Conservation (phyloP, 2,888 invertebrate genomes). For the Mimas tiliae region DNA sequence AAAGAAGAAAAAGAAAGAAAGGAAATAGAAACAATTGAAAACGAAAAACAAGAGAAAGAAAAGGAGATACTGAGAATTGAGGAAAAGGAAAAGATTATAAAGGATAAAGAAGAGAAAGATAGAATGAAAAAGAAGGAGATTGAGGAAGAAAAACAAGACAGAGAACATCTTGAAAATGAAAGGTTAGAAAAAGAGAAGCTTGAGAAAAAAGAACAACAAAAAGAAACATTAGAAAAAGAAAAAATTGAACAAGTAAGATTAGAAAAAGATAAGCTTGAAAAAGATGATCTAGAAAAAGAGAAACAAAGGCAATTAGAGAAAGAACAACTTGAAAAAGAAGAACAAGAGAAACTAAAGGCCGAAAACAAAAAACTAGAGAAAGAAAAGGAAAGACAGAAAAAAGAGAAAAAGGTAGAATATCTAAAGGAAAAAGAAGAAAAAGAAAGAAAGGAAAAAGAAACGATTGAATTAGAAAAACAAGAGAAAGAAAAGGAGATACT, state of each 20-base stretch:
- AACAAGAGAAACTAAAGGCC: slow-evolving; percentile 27
- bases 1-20: slow-evolving; percentile 26
- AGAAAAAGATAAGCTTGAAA: slow-evolving; percentile 30
- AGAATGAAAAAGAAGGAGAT: slow-evolving; percentile 25
- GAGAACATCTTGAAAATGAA: background rate
- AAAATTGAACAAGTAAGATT: slow-evolving; percentile 27
- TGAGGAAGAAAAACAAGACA: slow-evolving; percentile 28
- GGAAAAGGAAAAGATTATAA: slow-evolving; percentile 31
- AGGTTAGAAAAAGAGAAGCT: slow-evolving; percentile 25
- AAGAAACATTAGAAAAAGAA: slow-evolving; percentile 15
- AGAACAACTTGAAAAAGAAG: slow-evolving; percentile 28
- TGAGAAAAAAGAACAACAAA: slow-evolving; percentile 25
- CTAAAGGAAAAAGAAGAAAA: slow-evolving; percentile 27
- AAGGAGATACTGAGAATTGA: slow-evolving; percentile 30
- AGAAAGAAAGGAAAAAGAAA: slow-evolving; percentile 31
- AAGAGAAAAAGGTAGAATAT: slow-evolving; percentile 28
- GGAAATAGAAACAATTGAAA: slow-evolving; percentile 34
- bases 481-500: slow-evolving; percentile 31
- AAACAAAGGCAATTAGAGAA: slow-evolving; percentile 29
- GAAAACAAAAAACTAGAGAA: slow-evolving; percentile 26
- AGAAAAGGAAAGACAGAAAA: background rate
- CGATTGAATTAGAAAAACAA: slow-evolving; percentile 26
- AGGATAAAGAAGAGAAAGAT: slow-evolving; percentile 25
- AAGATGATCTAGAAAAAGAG: slow-evolving; percentile 14
- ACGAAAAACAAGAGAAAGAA: slow-evolving; percentile 25